A percentile compares a stretch with the other conserved stretches of the same genome.
Conservation (phyloP, 23 tunicate species). For the Phallusia fumigata region DNA sequence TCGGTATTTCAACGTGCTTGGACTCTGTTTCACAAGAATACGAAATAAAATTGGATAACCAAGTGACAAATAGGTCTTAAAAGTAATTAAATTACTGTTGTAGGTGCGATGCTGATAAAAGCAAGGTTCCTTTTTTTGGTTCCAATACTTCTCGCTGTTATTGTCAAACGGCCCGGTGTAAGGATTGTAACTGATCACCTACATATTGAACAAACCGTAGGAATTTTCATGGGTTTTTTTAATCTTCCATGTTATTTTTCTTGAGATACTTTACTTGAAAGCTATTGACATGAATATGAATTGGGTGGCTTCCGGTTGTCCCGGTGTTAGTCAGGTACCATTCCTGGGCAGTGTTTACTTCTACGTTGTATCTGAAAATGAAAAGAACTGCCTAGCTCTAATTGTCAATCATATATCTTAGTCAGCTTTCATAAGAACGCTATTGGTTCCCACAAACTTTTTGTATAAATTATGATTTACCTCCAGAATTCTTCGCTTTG, state of each 20-base stretch:
- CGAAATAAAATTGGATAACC: neutral
- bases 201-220: too few relatives aligned
- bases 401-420: neutral
- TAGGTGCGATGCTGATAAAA: constrained; percentile 18
- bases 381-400: neutral
- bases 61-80: neutral
- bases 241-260: too few relatives aligned
- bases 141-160: constrained; percentile 20
- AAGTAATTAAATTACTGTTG: constrained; percentile 7
- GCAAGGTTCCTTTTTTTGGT: constrained; percentile 20
- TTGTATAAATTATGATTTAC: neutral
- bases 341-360: constrained; percentile 37
- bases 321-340: constrained; percentile 37
- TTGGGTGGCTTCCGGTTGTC: constrained; percentile 31
- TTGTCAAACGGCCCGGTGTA: constrained; percentile 52
- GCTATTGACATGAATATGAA: constrained; percentile 45
- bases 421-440: neutral
- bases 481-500: neutral
- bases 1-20: constrained; percentile 9
- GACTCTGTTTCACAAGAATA: neutral
- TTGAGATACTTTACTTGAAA: constrained; percentile 27
- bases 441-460: neutral
- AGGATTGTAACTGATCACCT: constrained; percentile 68
- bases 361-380: constrained; percentile 16
- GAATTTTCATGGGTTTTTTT: too few relatives aligned